Evolutionary conservation across 30 jellyfish, hydroid and myxozoan genomes (phyloP).

Genomic region (Nemopilema nomurai): DNA sequence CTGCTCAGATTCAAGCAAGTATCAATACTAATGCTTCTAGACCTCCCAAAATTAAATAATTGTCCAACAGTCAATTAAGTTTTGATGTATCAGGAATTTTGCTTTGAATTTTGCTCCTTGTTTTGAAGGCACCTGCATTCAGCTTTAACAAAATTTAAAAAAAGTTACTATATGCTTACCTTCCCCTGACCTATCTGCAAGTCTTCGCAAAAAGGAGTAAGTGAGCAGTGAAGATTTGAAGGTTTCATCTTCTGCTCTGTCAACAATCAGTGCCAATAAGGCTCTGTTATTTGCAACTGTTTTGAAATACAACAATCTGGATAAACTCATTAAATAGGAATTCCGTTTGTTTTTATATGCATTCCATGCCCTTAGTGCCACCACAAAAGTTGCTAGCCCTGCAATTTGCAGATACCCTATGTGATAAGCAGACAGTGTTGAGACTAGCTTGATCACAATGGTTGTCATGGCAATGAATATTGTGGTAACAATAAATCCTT

Average conservation of each 20-base stretch:
- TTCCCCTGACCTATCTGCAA: neutral
- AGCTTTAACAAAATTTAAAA: neutral
- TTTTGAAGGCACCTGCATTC: too few relatives aligned
- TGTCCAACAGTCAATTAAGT: too few relatives aligned
- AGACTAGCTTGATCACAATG: conserved; percentile 41
- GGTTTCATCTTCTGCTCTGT: conserved; percentile 89
- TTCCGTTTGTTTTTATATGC: conserved; percentile 87
- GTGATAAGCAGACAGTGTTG: conserved; percentile 61
- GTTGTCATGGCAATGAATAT: conserved; percentile 64
- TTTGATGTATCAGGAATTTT: too few relatives aligned
- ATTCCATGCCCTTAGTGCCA: conserved; percentile 89
- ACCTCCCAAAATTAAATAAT: too few relatives aligned
- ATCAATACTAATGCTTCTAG: neutral
- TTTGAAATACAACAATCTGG: conserved; percentile 75
- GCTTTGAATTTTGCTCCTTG: too few relatives aligned
- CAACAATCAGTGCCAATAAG: conserved; percentile 77
- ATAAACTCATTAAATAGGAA: conserved; percentile 62
- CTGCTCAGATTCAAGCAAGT: neutral
- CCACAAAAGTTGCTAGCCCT: conserved; percentile 64
- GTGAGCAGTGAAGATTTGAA: conserved; percentile 82
- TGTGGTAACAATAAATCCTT: conserved; percentile 68
- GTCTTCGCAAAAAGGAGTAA: conserved; percentile 57
- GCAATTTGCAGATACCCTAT: conserved; percentile 61
- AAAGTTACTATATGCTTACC: neutral
- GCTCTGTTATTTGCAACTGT: conserved; percentile 91